Conservation (phyloP, 2,113 vertebrate species). For the Brachypteracias leptosomus region DNA sequence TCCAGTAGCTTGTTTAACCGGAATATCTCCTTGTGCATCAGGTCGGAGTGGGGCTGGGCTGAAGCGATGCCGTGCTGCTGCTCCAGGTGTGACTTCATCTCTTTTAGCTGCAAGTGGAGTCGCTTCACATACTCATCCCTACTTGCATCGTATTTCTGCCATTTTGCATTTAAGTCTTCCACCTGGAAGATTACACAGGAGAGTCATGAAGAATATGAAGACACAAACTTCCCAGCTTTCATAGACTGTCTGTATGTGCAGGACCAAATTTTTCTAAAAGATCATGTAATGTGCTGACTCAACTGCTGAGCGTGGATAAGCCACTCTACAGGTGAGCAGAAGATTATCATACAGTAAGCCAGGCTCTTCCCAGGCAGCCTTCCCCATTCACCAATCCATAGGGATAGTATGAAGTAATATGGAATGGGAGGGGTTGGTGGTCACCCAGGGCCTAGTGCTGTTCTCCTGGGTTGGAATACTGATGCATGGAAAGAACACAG, state of each 20-base stretch:
- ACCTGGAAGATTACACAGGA: slow-evolving; percentile 75
- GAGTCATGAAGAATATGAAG: not conserved
- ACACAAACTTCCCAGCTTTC: not conserved
- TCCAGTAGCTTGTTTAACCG: slow-evolving; percentile 86
- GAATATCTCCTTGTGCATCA: slow-evolving; percentile 85
- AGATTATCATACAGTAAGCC: not conserved
- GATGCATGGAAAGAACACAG: not conserved
- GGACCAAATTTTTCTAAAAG: not conserved
- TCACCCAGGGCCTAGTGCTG: not conserved
- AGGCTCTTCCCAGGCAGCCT: not conserved
- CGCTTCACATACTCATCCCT: slow-evolving; percentile 87
- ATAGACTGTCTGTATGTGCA: not conserved
- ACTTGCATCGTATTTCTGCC: slow-evolving; percentile 92
- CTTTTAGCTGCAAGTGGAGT: slow-evolving; percentile 81
- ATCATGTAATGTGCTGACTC: not conserved
- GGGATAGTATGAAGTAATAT: not conserved
- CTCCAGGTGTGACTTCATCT: slow-evolving; percentile 35
- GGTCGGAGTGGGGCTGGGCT: slow-evolving; percentile 23
- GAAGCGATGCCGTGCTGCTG: not conserved
- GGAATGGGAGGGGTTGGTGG: not conserved
- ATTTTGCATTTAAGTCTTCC: slow-evolving; percentile 88
- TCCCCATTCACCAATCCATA: not conserved
- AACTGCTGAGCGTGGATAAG: not conserved
- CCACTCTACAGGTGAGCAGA: not conserved
- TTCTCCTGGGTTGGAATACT: not conserved